phyloP scores from a whole-genome alignment of 1,140 invertebrate species.

The Drosophila pseudoobscura region DNA sequence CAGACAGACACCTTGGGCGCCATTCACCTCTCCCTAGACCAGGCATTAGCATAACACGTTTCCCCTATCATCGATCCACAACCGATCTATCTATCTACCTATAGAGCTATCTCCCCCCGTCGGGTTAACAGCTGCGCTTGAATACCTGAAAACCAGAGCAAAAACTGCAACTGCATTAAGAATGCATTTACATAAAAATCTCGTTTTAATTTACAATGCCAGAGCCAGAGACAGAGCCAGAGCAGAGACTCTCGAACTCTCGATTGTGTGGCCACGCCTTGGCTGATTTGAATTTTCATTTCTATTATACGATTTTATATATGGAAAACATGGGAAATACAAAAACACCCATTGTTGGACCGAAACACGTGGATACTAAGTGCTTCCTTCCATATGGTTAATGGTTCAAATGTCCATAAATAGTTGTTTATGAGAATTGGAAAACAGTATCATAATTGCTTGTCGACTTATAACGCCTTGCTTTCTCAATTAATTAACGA shows the following conservation, averaged over 20 bases:
- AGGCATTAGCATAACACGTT: slow-evolving; percentile 70
- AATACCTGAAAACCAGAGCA: slow-evolving; percentile 36
- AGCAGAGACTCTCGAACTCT: not conserved
- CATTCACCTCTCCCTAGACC: slow-evolving; percentile 43
- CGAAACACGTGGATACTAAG: too few relatives aligned
- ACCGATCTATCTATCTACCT: slow-evolving; percentile 14
- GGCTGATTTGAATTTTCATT: slow-evolving; percentile 23
- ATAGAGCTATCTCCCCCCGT: slow-evolving; percentile 23
- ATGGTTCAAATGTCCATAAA: too few relatives aligned
- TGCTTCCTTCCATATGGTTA: too few relatives aligned
- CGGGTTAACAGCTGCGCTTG: slow-evolving; percentile 24
- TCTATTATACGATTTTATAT: slow-evolving; percentile 5
- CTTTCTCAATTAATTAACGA: too few relatives aligned
- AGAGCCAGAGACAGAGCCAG: not conserved
- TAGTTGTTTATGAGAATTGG: too few relatives aligned
- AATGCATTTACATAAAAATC: slow-evolving; percentile 68
- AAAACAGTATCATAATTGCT: too few relatives aligned
- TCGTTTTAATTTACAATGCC: slow-evolving; percentile 31
- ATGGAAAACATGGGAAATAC: too few relatives aligned
- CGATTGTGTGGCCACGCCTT: slow-evolving; percentile 28
- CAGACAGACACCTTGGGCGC: slow-evolving; percentile 52
- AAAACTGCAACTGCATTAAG: slow-evolving; percentile 48
- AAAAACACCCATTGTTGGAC: too few relatives aligned
- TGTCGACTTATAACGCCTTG: too few relatives aligned
- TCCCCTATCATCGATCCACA: not conserved